Conservation (phyloP, 2,888 invertebrate species). For the Lamproptera curius region DNA sequence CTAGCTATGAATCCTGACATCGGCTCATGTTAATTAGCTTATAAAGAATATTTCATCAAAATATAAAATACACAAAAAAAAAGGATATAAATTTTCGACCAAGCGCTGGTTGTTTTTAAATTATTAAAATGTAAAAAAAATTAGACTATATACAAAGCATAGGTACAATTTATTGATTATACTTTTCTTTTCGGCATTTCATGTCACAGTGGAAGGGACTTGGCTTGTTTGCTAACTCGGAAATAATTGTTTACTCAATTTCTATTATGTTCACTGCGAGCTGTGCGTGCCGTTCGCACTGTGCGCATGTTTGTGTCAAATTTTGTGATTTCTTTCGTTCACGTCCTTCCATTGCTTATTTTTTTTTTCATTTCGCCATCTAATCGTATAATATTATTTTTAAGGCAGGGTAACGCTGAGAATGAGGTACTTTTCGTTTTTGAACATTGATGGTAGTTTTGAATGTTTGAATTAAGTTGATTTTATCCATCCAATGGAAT, state of each 20-base stretch:
- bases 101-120: constrained; percentile 78
- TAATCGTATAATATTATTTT: constrained; percentile 73
- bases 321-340: constrained; percentile 73
- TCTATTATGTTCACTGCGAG: constrained; percentile 29
- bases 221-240: constrained; percentile 50
- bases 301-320: constrained; percentile 51
- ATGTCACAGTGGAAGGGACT: constrained; percentile 66
- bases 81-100: constrained; percentile 78
- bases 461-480: constrained; percentile 75
- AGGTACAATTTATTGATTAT: constrained; percentile 78
- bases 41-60: constrained; percentile 78
- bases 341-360: constrained; percentile 70
- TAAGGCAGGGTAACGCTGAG: constrained; percentile 77
- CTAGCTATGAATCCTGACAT: constrained; percentile 78
- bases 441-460: constrained; percentile 69
- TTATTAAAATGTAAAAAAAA: constrained; percentile 79
- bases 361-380: constrained; percentile 60
- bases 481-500: constrained; percentile 74
- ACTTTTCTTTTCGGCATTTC: constrained; percentile 76
- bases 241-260: constrained; percentile 41
- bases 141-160: constrained; percentile 77
- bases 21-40: constrained; percentile 79
- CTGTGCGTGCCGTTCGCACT: constrained; percentile 47
- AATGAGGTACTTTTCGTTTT: constrained; percentile 71
- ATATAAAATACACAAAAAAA: constrained; percentile 78